A percentile compares a stretch with the other conserved stretches of the same genome.
Evolutionary conservation across 2,797 vertebrate genomes (phyloP).

Genomic region (Siniperca undulata): DNA sequence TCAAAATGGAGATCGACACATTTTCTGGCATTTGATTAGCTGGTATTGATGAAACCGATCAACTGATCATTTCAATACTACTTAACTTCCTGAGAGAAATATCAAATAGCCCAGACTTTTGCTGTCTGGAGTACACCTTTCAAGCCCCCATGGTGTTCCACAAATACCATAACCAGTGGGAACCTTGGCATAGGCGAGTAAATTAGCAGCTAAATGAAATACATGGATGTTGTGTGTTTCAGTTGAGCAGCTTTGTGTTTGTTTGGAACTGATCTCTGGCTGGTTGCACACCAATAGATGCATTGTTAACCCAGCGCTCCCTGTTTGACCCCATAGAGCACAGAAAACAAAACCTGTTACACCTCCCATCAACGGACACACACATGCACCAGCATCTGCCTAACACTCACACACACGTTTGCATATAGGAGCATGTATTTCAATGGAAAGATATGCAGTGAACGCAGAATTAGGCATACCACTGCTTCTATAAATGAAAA

Average conservation of each 20-base stretch:
- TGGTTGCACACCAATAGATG: slow-evolving; percentile 83
- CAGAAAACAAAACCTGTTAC: slow-evolving; percentile 79
- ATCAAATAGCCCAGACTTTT: not conserved
- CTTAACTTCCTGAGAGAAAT: not conserved
- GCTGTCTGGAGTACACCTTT: slow-evolving; percentile 9
- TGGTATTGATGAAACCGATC: not conserved
- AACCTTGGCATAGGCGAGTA: slow-evolving; percentile 45
- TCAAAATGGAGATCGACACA: not conserved
- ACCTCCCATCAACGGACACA: slow-evolving; percentile 65
- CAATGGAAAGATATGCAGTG: slow-evolving; percentile 9
- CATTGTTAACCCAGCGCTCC: slow-evolving; percentile 80
- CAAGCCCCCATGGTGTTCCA: slow-evolving; percentile 11
- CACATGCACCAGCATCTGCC: slow-evolving; percentile 47
- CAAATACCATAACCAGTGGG: slow-evolving; percentile 55
- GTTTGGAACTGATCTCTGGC: slow-evolving; percentile 79
- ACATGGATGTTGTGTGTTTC: slow-evolving; percentile 71
- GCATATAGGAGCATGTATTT: not conserved
- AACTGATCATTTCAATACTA: not conserved
- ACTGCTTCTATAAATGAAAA: slow-evolving; percentile 8
- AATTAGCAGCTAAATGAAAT: slow-evolving; percentile 67
- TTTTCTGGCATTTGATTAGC: not conserved
- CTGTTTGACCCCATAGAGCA: slow-evolving; percentile 78
- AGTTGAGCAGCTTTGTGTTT: slow-evolving; percentile 78
- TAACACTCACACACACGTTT: not conserved
- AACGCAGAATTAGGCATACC: not conserved